Conservation (phyloP, 1,140 invertebrate species). For the Drosophila ironensis region DNA sequence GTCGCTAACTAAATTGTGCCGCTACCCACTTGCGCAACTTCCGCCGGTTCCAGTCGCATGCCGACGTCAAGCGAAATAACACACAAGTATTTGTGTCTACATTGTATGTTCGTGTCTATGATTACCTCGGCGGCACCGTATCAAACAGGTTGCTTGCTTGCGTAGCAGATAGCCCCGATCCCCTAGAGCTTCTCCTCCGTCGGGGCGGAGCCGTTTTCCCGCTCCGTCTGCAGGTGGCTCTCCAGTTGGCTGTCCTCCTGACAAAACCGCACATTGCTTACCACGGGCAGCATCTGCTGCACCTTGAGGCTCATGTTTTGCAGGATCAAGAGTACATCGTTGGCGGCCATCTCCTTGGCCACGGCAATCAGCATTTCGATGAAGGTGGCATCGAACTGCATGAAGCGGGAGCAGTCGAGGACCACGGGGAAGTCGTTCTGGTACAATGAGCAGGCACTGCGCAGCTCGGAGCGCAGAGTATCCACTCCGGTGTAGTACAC, state of each 20-base stretch:
- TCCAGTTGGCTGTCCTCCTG: conserved; percentile 41
- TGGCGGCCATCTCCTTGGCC: conserved; percentile 62
- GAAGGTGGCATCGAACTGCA: conserved; percentile 86
- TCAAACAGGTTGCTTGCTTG: conserved; percentile 1
- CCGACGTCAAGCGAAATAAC: conserved; percentile 8
- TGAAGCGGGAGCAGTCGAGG: conserved; percentile 85
- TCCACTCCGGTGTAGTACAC: conserved; percentile 87
- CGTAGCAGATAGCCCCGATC: neutral
- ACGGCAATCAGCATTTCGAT: conserved; percentile 83
- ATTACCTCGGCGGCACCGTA: neutral
- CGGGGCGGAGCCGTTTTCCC: neutral
- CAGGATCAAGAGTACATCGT: conserved; percentile 60
- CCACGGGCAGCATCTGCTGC: conserved; percentile 60
- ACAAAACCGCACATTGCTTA: conserved; percentile 52
- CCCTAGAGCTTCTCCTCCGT: conserved; percentile 36
- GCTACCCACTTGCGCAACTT: conserved; percentile 29
- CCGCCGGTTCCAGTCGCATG: conserved; percentile 7
- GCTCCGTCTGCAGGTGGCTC: conserved; percentile 25
- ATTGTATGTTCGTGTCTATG: no score
- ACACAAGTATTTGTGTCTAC: no score
- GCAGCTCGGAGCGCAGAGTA: conserved; percentile 83
- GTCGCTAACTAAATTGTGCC: conserved; percentile 7
- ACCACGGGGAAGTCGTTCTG: conserved; percentile 83
- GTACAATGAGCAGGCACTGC: conserved; percentile 81
- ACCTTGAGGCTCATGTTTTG: conserved; percentile 61